These are phyloP conservation scores for Rhagologus leucostigma DNA, from an alignment of 2,113 vertebrate genomes.

Conservation along the genomic window DNA sequence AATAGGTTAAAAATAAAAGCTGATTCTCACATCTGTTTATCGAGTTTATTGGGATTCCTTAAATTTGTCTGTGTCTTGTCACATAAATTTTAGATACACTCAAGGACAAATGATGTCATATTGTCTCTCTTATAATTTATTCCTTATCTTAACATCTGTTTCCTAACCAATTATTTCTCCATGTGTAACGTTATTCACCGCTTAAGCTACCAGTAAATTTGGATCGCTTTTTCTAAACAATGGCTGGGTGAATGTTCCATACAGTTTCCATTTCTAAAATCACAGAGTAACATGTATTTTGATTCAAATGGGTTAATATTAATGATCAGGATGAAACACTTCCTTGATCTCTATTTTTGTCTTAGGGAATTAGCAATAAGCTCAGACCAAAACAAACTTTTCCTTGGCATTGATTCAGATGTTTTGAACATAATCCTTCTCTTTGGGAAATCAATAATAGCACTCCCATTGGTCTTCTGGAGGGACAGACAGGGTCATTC, in stretches of 20 bases:
- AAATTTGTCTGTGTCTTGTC: neutral
- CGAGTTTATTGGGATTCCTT: neutral
- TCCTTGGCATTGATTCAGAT: neutral
- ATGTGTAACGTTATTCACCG: neutral
- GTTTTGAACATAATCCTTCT: neutral
- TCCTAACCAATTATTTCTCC: neutral
- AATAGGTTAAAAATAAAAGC: neutral
- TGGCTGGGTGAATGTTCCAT: neutral
- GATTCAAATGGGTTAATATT: constrained; percentile 20
- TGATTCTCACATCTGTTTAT: neutral
- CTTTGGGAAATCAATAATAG: neutral
- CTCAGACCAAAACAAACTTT: constrained; percentile 15
- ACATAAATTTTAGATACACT: neutral
- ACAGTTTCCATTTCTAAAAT: neutral
- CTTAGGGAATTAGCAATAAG: neutral
- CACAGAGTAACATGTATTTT: neutral
- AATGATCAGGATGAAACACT: neutral
- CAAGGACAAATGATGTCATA: neutral
- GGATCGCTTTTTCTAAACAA: neutral
- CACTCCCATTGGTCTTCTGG: neutral
- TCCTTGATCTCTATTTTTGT: constrained; percentile 29
- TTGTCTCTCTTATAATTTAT: neutral
- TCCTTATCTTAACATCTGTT: neutral
- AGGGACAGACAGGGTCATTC: neutral
- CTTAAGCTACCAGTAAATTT: neutral